phyloP scores from a whole-genome alignment of 2,888 invertebrate species.

The Coleophora deauratella region DNA sequence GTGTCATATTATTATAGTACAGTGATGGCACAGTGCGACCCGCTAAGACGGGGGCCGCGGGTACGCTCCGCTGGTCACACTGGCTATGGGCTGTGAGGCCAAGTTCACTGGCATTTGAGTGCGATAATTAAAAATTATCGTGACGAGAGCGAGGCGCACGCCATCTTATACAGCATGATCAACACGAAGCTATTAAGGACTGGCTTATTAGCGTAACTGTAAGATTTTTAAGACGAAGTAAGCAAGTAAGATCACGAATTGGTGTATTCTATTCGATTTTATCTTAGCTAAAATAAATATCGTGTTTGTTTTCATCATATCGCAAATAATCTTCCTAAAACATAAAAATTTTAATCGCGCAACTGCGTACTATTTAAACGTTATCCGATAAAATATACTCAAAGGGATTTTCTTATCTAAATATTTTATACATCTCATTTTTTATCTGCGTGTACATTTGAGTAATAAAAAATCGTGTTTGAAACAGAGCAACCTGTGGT shows the following conservation, averaged over 20 bases:
- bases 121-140: constrained; percentile 73
- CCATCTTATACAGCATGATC: constrained; percentile 52
- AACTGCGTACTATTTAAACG: neutral
- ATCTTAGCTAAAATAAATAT: too few relatives aligned
- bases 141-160: constrained; percentile 65
- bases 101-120: constrained; percentile 74
- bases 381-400: neutral
- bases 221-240: too few relatives aligned
- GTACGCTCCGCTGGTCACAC: constrained; percentile 48
- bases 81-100: constrained; percentile 46
- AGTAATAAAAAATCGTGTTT: too few relatives aligned
- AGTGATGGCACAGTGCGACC: constrained; percentile 64
- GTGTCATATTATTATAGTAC: constrained; percentile 9
- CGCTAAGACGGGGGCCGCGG: constrained; percentile 49
- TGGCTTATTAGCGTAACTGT: neutral
- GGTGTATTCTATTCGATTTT: too few relatives aligned
- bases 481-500: too few relatives aligned
- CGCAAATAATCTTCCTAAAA: too few relatives aligned
- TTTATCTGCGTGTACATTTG: neutral
- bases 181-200: constrained; percentile 15
- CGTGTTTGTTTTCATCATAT: too few relatives aligned
- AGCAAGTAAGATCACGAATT: too few relatives aligned
- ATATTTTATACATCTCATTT: neutral
- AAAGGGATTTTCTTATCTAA: neutral
- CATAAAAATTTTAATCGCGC: too few relatives aligned